Base-by-base conservation (phyloP, 2,888 invertebrate genomes). In the Camponotus fellah region DNA sequence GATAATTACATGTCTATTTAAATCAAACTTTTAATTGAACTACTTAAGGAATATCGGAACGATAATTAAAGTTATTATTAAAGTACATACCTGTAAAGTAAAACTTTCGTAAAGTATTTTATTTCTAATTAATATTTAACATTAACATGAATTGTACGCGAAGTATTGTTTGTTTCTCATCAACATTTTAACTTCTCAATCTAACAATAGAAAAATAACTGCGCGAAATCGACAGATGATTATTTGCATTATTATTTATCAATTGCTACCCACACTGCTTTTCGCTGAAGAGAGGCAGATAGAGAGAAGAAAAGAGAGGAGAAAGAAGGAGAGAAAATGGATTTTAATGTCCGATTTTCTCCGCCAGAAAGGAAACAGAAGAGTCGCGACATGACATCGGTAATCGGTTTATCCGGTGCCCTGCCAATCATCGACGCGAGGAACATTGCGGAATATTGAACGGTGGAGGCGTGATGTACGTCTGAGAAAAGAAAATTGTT, bases 401-500 rank as follows among this genome's bases (percentile, higher is more conserved):
- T 91, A 92, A 92, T 90, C 74, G 77, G 64, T 80, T 92, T 92
- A 92, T 43, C 64, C 65, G 26, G 46, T 43, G 17, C 86, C 64
- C 88, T 92, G 92, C 86, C 92, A 91, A 91, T 92, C 92, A 91
- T 87, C 77, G 46, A 72, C 26, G 53, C 53, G 66, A 74, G 8
- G 17, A 84, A 86, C 86, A 82, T 80, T 80, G 81, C 58, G 83
- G 91, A 92, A 92, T 92, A 92, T 91, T 88, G 92, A 92, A 75
- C 58, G 79, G 65, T 60, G 76, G 62, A 58, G 76, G 82, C 82
- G 56, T 53, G 53, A 53, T n/a, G 82, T 71, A 37, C 62, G 69
- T 77, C 34, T 74, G 74, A 82, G 66, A 83, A 80, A 91, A 86
- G 90, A 86, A 92, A 92, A 91, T 92, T 91, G 91, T 93, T 92